These are phyloP conservation scores for Lophius piscatorius DNA, from an alignment of 2,113 vertebrate species.

Conservation along the genomic window DNA sequence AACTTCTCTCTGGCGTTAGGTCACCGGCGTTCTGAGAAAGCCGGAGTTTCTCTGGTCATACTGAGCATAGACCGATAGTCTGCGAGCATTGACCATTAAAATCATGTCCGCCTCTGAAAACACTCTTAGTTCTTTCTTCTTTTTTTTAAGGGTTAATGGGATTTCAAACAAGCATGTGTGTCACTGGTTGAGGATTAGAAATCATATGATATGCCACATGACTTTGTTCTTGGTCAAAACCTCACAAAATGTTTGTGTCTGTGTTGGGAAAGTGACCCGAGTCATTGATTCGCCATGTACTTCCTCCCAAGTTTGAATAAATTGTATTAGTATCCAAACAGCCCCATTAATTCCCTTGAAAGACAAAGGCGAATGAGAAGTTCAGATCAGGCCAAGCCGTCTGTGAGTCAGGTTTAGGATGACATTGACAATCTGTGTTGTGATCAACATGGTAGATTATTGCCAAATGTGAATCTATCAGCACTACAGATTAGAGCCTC, in stretches of 20 bases:
- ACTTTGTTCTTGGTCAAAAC: background rate
- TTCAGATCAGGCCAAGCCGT: background rate
- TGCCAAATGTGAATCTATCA: no score
- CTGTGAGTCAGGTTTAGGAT: no score
- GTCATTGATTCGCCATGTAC: background rate
- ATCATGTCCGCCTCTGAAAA: background rate
- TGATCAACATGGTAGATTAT: no score
- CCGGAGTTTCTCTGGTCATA: no score
- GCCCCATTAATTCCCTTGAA: background rate
- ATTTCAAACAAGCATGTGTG: background rate
- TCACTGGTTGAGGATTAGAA: background rate
- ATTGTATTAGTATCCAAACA: background rate
- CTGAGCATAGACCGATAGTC: no score
- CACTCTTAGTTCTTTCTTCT: conserved; percentile 16
- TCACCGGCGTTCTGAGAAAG: no score
- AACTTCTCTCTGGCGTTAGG: no score
- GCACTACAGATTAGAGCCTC: no score
- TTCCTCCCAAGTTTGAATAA: background rate
- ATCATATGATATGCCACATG: background rate
- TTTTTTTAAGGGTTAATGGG: background rate
- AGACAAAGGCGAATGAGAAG: background rate
- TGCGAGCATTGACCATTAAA: no score
- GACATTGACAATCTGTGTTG: no score
- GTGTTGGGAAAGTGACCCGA: no score
- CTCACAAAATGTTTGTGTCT: background rate